Base-by-base conservation (phyloP, 2,797 vertebrate species). In the Rhynchotus rufescens region DNA sequence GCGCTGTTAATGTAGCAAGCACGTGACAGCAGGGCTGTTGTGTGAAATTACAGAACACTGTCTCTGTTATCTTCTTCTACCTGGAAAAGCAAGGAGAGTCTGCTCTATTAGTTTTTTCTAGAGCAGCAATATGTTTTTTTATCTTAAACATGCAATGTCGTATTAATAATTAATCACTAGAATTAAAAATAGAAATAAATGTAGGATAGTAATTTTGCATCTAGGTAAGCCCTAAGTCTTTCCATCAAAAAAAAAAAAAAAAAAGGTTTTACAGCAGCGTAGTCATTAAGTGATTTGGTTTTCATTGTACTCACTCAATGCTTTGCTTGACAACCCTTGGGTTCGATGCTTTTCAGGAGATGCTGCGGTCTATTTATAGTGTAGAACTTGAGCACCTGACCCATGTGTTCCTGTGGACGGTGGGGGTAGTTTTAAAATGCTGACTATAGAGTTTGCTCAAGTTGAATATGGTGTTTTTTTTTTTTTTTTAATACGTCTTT, bases 181-280 rank as follows among this genome's bases (percentile, higher is more conserved):
- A 69, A 76, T 90, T 95, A 96, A 93, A 95, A 93, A 93, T 94
- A 94, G 96, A 83, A 91, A 40, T 66, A 91, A 88, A 91, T 94
- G 78, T 45, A 87, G 92, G 93, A 49, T 95, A 92, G 79, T 83
- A 79, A 73, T 80, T 44, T 44, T 78, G 38, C 4, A 8, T 62
- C 69, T 80, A 32, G 65, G 32, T 86, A 67, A 91, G 86, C 91
- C 47, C 10, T 23, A 28, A 61, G 17, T 82, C 32, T 32, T 42
- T 90, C 57, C 1, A 2, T 82, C 59, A 5, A 44, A 44, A 44
- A 49, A 49, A 36, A 36, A 21, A 66, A 59, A 36, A 44, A 25
- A 30, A 2, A 12, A 1, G 1, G 26, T 2, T 1, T 89, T 83
- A 73, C 69, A 67, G 34, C 8, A 28, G 42, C 23, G 32, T 45